Base-by-base conservation (phyloP, 2,888 invertebrate genomes). In the Sylvicola fuscatus region DNA sequence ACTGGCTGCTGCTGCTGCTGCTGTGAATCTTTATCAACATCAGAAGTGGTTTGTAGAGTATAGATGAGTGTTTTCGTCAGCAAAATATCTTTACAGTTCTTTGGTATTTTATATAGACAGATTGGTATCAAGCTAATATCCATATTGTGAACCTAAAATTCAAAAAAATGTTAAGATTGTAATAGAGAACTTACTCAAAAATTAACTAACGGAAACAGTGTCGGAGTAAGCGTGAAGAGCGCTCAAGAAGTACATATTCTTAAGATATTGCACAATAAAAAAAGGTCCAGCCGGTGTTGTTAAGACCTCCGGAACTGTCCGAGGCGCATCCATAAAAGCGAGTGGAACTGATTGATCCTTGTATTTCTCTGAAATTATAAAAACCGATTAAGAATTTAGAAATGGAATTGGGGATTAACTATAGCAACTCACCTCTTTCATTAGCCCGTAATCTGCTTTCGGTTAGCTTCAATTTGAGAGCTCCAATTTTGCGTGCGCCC, bases 1-100 rank as follows among this genome's bases (percentile, higher is more conserved):
- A 6, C 8, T 21, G 4, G 5, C 21, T 21, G 21, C 8, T 21
- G 21, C 10, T 15, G 10, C 7, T 31, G 31, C 31, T 31, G n/a
- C 6, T 8, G 4, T 13, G n/a, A 11, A 14, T 12, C 21, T 8
- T 16, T 21, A 4, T 4, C 3, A 36, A 59, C 60, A 27, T 52
- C 47, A 47, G 69, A 65, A 32, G 68, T 61, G 32, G 54, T 51
- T 45, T 58, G 56, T 43, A 56, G 53, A 14, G 69, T 61, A 49
- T 72, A 78, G 46, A 79, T 67, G 41, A 80, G 61, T 46, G 68
- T 66, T 48, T 75, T 75, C 17, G 77, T 72, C 35, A 79, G 61
- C 39, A 78, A 54, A 45, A 77, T 59, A 42, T 67, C 65, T 45
- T 64, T 59, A 46, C 70, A 69, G 37, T 66, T 63, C 28, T 65